A percentile compares a stretch with the other conserved stretches of the same genome.
Evolutionary conservation across 1,140 invertebrate genomes (phyloP).

Genomic region (Cataglyphis hispanica): DNA sequence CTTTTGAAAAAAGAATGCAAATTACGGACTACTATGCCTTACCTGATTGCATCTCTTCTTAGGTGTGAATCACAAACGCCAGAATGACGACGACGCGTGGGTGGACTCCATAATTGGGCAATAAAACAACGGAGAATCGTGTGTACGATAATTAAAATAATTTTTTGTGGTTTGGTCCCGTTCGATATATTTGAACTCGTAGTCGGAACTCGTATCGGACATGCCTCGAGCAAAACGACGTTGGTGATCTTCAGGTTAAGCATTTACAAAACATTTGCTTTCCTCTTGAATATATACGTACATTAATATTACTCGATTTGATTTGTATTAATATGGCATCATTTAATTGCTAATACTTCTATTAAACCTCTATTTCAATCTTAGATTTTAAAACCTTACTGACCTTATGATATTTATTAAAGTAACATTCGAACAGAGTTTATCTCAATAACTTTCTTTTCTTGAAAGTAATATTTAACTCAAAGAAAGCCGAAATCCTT

Average conservation of each 20-base stretch:
- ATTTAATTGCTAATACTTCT: slow-evolving; percentile 4
- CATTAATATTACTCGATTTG: not conserved
- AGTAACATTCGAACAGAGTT: not conserved
- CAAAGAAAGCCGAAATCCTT: not conserved
- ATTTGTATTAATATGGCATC: not conserved
- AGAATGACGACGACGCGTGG: slow-evolving; percentile 56
- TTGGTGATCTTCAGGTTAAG: slow-evolving; percentile 80
- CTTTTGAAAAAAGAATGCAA: slow-evolving; percentile 12
- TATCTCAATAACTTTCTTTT: not conserved
- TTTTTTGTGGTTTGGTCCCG: slow-evolving; percentile 70
- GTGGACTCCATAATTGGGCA: slow-evolving; percentile 75
- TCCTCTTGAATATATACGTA: not conserved
- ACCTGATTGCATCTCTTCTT: slow-evolving; percentile 1
- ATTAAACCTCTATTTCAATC: slow-evolving; percentile 9
- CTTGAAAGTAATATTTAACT: not conserved
- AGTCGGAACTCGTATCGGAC: slow-evolving; percentile 75
- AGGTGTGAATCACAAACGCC: not conserved
- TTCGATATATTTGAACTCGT: slow-evolving; percentile 79
- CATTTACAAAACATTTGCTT: slow-evolving; percentile 73
- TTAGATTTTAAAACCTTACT: not conserved
- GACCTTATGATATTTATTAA: not conserved
- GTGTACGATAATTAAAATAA: slow-evolving; percentile 82
- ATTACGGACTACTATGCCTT: not conserved
- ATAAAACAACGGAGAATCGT: slow-evolving; percentile 80
- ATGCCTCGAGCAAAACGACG: slow-evolving; percentile 80